phyloP scores from a whole-genome alignment of 2,888 invertebrate genomes.

The Serripes groenlandicus region DNA sequence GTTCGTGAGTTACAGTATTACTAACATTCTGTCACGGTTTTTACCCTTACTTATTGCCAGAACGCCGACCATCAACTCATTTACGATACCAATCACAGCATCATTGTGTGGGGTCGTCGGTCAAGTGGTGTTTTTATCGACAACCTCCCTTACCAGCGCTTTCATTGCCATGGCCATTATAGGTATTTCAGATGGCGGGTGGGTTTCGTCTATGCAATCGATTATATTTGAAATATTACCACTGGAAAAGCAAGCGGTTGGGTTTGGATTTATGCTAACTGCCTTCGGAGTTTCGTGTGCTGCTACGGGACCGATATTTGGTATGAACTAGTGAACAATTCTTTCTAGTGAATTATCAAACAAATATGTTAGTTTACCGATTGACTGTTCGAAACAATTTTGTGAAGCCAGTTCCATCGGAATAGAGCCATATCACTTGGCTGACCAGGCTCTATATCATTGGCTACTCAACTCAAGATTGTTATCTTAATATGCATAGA shows the following conservation, averaged over 20 bases:
- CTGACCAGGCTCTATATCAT: no score
- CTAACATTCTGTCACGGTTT: not conserved
- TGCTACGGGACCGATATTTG: conserved; percentile 12
- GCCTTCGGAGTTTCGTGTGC: not conserved
- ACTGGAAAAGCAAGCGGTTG: not conserved
- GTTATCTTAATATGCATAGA: no score
- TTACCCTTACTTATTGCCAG: not conserved
- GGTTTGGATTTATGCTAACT: not conserved
- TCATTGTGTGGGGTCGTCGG: not conserved
- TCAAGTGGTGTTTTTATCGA: not conserved
- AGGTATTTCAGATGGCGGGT: not conserved
- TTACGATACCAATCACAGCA: not conserved
- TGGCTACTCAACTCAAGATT: no score
- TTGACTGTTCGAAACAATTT: no score
- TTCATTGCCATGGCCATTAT: not conserved
- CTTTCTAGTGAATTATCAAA: no score
- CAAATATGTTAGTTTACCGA: no score
- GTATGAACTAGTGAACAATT: no score
- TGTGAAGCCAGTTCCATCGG: no score
- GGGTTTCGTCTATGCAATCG: not conserved
- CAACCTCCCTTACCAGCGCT: not conserved
- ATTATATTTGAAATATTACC: not conserved
- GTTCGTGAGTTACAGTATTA: not conserved
- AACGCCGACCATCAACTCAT: not conserved
- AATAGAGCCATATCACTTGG: no score